Evolutionary conservation across 2,888 invertebrate species (phyloP), one percentile per base, ranked within the genome.

Genomic region (Harpagoxenus sublaevis): DNA sequence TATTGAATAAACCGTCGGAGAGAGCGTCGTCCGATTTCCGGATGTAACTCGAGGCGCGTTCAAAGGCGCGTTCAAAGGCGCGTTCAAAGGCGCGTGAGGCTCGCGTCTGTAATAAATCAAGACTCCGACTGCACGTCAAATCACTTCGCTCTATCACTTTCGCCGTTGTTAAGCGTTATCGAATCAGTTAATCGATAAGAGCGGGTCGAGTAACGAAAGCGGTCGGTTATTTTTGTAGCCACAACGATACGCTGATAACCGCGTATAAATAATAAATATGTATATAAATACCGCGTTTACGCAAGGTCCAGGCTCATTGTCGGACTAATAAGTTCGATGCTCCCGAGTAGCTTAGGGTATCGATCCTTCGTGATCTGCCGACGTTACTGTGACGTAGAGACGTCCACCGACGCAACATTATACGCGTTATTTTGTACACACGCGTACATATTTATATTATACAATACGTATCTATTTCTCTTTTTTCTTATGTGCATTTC

Each of bases 311-410:
- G 23, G 55, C 12, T 87, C 74, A 57, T 66, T 66, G 74, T 23
- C 62, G n/a, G 48, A 51, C 31, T 48, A n/a, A 31, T 0, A 63
- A 74, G 87, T 83, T 87, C 89, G 68, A 89, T 83, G 83, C 83
- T 74, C 87, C 70, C 60, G 53, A 15, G 45, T 9, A 55, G 55
- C n/a, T 31, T 35, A n/a, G 66, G 10, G 42, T 78, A 42, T 55
- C 77, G 28, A 48, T 74, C 31, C 31, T 60, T 63, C 31, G 23
- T 4, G 10, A 65, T 51, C n/a, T 35, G 9, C 31, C 45, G 8
- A 45, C 9, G 60, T 45, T 31, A 31, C 45, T 39, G 65, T 23
- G 15, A 66, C 28, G 12, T n/a, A 5, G 12, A 45, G 18, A 9
- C 18, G 9, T n/a, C 10, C 12, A 55, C 28, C 42, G 8, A 42